Conservation (phyloP, 2,797 vertebrate species). For the Geotrypetes seraphini region DNA sequence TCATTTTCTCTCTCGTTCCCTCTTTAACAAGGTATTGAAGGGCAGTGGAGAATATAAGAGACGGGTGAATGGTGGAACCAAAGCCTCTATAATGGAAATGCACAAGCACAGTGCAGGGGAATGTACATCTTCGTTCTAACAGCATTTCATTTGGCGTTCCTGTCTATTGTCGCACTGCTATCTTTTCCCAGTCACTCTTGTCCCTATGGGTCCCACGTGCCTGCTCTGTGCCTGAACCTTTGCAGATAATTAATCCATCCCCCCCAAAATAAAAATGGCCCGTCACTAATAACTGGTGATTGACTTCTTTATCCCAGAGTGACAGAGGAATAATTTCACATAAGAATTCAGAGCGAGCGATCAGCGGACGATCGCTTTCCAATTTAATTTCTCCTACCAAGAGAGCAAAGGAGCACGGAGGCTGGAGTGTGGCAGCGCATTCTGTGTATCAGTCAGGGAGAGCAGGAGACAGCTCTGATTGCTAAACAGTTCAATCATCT, state of each 20-base stretch:
- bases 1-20: no score
- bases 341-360: slow-evolving; percentile 48
- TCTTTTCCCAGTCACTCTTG: slow-evolving; percentile 18
- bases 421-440: slow-evolving; percentile 19
- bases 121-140: no score
- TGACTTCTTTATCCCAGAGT: slow-evolving; percentile 24
- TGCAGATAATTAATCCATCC: slow-evolving; percentile 22
- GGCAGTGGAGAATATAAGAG: no score
- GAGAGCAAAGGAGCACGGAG: slow-evolving; percentile 7
- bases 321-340: slow-evolving; percentile 44
- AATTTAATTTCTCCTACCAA: slow-evolving; percentile 40
- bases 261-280: slow-evolving; percentile 9
- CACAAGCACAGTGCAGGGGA: no score
- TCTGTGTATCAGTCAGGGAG: slow-evolving; percentile 29
- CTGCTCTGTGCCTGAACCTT: background rate
- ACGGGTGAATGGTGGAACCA: no score
- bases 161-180: no score
- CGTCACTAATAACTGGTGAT: slow-evolving; percentile 46
- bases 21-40: no score
- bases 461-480: slow-evolving; percentile 15
- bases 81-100: no score
- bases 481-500: slow-evolving; percentile 29
- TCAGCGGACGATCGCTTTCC: slow-evolving; percentile 39
- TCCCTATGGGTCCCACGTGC: no score
- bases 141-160: no score